Percentiles rank a stretch among this genome's conserved stretches.
These are phyloP conservation scores for Passer montanus DNA, from an alignment of 2,113 vertebrate species.

Conservation along the genomic window DNA sequence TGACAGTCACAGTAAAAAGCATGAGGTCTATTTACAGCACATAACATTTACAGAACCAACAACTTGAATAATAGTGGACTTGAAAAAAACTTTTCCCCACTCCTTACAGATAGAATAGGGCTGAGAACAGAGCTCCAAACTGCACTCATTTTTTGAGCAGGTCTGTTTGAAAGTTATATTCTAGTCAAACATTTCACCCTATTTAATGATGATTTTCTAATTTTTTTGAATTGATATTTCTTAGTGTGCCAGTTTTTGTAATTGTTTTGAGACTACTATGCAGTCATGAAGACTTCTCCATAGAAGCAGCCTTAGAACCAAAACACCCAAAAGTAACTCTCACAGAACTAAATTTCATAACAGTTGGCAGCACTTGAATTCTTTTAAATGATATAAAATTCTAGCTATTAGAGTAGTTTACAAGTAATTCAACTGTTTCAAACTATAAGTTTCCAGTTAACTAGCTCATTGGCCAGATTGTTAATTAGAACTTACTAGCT, in stretches of 20 bases:
- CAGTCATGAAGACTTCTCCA: background rate
- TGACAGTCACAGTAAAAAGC: background rate
- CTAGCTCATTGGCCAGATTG: background rate
- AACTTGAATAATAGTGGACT: background rate
- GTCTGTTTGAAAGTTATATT: background rate
- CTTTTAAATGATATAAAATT: background rate
- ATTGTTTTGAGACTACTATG: background rate
- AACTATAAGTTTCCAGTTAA: background rate
- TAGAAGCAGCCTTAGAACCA: background rate
- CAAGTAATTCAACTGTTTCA: background rate
- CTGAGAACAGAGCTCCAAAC: background rate
- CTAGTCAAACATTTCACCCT: background rate
- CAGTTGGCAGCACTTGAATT: background rate
- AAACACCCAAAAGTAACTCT: background rate
- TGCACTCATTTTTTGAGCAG: background rate
- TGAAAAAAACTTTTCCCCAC: background rate
- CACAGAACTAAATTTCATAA: background rate
- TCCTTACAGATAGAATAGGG: background rate
- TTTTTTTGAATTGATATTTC: background rate
- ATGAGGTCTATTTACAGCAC: background rate
- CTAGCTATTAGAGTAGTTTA: background rate
- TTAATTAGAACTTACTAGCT: background rate
- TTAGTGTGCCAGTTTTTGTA: rapidly evolving
- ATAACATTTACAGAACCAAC: background rate
- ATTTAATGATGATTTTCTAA: background rate